Evolutionary conservation across 2,113 vertebrate species (phyloP).

Genomic region (Tyrannus savana): DNA sequence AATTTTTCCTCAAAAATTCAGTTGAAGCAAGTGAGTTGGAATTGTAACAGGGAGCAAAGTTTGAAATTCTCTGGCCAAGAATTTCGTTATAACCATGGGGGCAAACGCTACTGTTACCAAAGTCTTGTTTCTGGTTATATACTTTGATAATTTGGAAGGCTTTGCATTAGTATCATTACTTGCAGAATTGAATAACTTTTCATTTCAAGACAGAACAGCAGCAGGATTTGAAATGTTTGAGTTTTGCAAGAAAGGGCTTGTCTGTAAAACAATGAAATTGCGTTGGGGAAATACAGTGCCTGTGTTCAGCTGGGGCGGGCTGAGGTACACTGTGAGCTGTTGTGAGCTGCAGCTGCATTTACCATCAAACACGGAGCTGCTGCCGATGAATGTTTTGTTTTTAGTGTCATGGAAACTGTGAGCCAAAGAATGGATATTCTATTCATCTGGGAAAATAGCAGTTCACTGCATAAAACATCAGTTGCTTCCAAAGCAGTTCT

Average conservation of each 20-base stretch:
- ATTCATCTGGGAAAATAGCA: slow-evolving; percentile 80
- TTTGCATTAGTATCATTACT: background rate
- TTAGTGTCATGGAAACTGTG: slow-evolving; percentile 84
- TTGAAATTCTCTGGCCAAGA: background rate
- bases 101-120: background rate
- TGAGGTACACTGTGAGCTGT: slow-evolving; percentile 68
- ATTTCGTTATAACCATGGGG: background rate
- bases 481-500: slow-evolving; percentile 72
- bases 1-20: background rate
- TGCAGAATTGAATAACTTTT: slow-evolving; percentile 32
- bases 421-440: slow-evolving; percentile 79
- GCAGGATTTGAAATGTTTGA: slow-evolving; percentile 47
- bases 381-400: slow-evolving; percentile 81
- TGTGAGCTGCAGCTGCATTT: slow-evolving; percentile 79
- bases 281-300: slow-evolving; percentile 68
- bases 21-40: background rate
- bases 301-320: slow-evolving; percentile 54
- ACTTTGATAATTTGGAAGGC: background rate
- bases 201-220: slow-evolving; percentile 16
- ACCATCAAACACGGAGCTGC: slow-evolving; percentile 75
- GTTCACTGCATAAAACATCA: slow-evolving; percentile 76
- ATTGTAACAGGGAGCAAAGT: background rate
- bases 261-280: slow-evolving; percentile 66
- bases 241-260: slow-evolving; percentile 37
- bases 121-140: background rate